Conservation (phyloP, 2,113 vertebrate genomes). For the Donacobius atricapilla region DNA sequence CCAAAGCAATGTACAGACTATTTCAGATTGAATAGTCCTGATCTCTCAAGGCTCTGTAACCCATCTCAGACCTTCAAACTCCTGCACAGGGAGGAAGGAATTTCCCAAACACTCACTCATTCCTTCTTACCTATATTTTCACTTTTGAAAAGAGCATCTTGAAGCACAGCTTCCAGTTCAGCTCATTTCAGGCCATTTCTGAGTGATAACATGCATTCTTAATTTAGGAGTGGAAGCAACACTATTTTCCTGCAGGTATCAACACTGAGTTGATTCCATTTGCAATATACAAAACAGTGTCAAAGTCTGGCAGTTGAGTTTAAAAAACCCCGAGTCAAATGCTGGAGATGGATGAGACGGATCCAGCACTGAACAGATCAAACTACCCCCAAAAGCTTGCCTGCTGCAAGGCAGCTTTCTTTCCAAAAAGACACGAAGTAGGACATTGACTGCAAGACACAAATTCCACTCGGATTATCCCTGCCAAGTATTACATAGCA, state of each 20-base stretch:
- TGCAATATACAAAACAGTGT: neutral
- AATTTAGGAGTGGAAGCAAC: neutral
- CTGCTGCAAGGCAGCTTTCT: neutral
- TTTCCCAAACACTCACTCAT: neutral
- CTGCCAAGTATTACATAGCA: conserved; percentile 36
- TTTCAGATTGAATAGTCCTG: neutral
- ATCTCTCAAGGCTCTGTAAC: neutral
- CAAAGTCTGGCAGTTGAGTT: neutral
- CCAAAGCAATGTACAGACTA: neutral
- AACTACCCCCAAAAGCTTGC: neutral
- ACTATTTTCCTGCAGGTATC: neutral
- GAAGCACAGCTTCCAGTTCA: neutral
- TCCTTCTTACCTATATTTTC: neutral
- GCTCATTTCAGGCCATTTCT: neutral
- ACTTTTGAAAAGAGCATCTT: neutral
- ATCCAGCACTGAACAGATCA: neutral
- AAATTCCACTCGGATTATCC: neutral
- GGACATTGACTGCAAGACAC: conserved; percentile 14
- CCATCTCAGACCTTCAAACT: neutral
- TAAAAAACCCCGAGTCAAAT: neutral
- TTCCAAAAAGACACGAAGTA: neutral
- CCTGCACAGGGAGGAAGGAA: neutral
- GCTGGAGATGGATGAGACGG: neutral
- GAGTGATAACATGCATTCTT: neutral
- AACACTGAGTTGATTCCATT: neutral